Percentiles rank a stretch among this genome's conserved stretches.
Conservation (phyloP, 2,797 vertebrate species). For the Chelon labrosus region DNA sequence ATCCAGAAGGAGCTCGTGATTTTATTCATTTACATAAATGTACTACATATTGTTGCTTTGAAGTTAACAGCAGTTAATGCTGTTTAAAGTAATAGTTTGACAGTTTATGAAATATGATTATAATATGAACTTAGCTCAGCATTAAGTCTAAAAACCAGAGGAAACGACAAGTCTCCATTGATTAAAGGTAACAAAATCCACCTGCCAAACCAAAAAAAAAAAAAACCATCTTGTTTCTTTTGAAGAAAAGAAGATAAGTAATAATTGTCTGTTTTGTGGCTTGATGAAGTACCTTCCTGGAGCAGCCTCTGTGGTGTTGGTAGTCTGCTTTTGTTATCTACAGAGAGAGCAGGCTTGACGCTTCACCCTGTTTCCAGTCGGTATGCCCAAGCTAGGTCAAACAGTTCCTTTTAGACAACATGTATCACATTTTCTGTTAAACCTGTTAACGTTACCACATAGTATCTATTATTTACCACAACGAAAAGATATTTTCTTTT, state of each 20-base stretch:
- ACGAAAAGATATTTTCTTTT: background rate
- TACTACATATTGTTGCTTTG: conserved; percentile 1
- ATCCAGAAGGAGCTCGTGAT: conserved; percentile 32
- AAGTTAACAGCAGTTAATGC: background rate
- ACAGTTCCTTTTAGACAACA: background rate
- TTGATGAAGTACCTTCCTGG: too few species aligned
- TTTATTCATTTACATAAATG: background rate
- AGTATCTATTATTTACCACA: background rate
- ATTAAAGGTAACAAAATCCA: too few species aligned
- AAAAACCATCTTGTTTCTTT: too few species aligned
- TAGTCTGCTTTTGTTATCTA: background rate
- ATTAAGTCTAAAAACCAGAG: background rate
- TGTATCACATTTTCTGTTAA: background rate
- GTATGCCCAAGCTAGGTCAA: conserved; percentile 2
- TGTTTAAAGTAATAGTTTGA: background rate
- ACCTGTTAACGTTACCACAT: background rate
- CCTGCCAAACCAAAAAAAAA: too few species aligned
- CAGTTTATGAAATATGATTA: background rate
- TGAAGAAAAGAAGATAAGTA: too few species aligned
- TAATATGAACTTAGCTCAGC: conserved; percentile 6
- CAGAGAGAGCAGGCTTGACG: background rate
- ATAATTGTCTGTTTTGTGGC: too few species aligned
- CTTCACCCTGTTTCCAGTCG: background rate
- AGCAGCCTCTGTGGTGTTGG: too few species aligned
- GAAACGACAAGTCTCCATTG: too few species aligned